A percentile compares a stretch with the other conserved stretches of the same genome.
Conservation (phyloP, 2,113 vertebrate species). For the Alosa alosa region DNA sequence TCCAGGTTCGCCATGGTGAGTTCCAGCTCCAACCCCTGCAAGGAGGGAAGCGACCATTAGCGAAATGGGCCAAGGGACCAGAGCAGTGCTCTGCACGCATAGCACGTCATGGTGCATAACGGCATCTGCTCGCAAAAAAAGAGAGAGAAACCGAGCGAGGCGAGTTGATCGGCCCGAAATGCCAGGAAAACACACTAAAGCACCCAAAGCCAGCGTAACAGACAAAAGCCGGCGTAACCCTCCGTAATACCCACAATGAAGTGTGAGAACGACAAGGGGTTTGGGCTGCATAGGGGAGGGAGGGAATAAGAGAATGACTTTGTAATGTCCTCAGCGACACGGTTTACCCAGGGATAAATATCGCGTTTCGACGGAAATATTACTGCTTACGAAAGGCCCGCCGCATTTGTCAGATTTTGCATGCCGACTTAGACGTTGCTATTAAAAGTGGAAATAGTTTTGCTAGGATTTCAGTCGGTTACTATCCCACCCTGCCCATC, state of each 20-base stretch:
- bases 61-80: not conserved
- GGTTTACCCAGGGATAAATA: conserved; percentile 74
- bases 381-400: conserved; percentile 61
- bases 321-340: conserved; percentile 70
- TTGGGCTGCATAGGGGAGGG: conserved; percentile 38
- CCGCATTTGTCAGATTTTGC: conserved; percentile 73
- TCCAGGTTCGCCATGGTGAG: not conserved
- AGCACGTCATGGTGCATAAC: conserved; percentile 44
- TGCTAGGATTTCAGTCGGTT: conserved; percentile 67
- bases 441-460: conserved; percentile 69
- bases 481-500: conserved; percentile 29
- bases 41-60: not conserved
- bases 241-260: conserved; percentile 70
- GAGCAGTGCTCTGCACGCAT: conserved; percentile 38
- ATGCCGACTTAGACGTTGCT: conserved; percentile 66
- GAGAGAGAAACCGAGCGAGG: conserved; percentile 61
- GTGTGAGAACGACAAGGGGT: conserved; percentile 66
- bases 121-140: conserved; percentile 65
- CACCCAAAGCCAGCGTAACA: conserved; percentile 68
- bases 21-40: not conserved
- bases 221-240: conserved; percentile 63
- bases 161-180: conserved; percentile 40
- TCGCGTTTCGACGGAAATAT: conserved; percentile 72
- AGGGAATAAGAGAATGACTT: conserved; percentile 68
- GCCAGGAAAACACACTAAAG: conserved; percentile 70